A percentile compares a stretch with the other conserved stretches of the same genome.
Evolutionary conservation across 2,113 vertebrate genomes (phyloP).

Genomic region (Otolemur garnettii): DNA sequence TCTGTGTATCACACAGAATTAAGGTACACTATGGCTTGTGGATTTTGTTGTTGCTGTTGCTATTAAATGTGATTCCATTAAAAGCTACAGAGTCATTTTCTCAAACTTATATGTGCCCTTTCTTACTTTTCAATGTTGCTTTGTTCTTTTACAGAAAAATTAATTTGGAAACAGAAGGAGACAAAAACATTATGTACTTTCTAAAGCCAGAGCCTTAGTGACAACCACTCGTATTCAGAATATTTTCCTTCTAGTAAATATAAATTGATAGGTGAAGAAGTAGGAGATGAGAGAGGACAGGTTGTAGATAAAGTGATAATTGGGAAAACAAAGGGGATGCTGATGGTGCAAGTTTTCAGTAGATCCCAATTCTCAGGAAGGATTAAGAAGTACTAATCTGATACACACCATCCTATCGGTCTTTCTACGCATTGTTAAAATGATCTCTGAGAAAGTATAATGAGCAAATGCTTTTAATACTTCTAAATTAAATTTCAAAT

Average conservation of each 20-base stretch:
- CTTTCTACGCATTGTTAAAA: neutral
- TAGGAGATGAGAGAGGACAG: neutral
- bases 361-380: neutral
- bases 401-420: neutral
- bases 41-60: neutral
- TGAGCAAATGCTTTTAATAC: constrained; percentile 46
- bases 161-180: neutral
- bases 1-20: neutral
- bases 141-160: neutral
- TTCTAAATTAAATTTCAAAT: constrained; percentile 34
- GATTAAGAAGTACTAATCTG: constrained; percentile 46
- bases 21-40: neutral
- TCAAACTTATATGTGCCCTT: neutral
- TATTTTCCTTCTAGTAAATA: neutral
- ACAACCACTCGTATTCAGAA: neutral
- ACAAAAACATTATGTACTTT: neutral
- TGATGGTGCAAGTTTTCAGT: neutral
- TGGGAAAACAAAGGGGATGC: neutral
- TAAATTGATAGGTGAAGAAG: neutral
- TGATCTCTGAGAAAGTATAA: neutral
- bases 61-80: neutral
- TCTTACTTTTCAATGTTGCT: neutral
- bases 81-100: neutral
- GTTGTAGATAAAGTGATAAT: neutral
- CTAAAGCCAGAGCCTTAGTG: neutral